These are phyloP conservation scores for Myrmecobius fasciatus DNA, from an alignment of 2,113 vertebrate genomes.

Conservation along the genomic window DNA sequence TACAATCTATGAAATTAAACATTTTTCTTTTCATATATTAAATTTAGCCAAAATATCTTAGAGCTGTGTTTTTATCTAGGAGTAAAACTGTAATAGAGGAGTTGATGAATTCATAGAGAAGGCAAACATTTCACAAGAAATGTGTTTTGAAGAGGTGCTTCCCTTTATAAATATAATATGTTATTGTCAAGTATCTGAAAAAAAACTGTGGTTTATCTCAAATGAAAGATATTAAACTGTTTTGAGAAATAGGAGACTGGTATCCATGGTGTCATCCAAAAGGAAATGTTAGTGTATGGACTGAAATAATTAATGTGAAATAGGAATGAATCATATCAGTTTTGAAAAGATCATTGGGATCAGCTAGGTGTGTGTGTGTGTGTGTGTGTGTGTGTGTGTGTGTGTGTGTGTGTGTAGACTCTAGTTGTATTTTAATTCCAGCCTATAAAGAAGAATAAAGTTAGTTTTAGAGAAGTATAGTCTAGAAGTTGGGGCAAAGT, in stretches of 20 bases:
- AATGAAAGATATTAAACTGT: not conserved
- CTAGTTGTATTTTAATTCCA: not conserved
- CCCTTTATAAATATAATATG: not conserved
- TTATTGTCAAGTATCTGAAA: not conserved
- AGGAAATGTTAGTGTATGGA: not conserved
- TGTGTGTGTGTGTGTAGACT: too few species aligned
- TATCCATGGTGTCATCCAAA: not conserved
- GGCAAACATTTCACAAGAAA: not conserved
- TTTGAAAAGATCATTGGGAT: not conserved
- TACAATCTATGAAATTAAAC: constrained; percentile 29
- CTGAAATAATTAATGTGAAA: not conserved
- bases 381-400: too few species aligned
- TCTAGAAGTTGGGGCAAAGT: not conserved
- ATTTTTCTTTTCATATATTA: constrained; percentile 36
- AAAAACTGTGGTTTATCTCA: not conserved
- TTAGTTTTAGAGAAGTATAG: not conserved
- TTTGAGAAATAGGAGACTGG: not conserved
- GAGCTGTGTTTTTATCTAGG: not conserved
- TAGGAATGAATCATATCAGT: not conserved
- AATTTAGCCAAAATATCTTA: constrained; percentile 43
- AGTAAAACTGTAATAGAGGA: not conserved
- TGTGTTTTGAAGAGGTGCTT: not conserved
- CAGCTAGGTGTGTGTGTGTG: not conserved
- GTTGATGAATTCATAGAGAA: not conserved
- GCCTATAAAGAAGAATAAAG: not conserved